A percentile compares a stretch with the other conserved stretches of the same genome.
phyloP scores from a whole-genome alignment of 2,113 vertebrate genomes.

The Vimba vimba region DNA sequence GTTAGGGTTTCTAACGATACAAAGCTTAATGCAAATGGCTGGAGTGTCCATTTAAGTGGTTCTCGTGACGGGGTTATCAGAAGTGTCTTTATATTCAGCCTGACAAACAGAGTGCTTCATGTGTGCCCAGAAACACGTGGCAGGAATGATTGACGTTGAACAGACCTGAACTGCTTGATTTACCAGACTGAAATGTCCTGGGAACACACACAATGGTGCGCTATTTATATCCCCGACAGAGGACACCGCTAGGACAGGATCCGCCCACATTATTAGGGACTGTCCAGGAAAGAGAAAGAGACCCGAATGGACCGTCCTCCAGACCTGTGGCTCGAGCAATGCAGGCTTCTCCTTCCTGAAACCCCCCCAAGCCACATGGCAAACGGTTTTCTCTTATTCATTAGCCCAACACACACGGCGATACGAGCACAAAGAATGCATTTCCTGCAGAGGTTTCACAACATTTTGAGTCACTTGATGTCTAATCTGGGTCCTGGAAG shows the following conservation, averaged over 20 bases:
- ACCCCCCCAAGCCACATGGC: not conserved
- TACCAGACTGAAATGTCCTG: constrained; percentile 20
- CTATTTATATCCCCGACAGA: constrained; percentile 36
- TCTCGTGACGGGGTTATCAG: too few species aligned
- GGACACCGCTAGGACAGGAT: constrained; percentile 25
- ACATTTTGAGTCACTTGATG: not conserved
- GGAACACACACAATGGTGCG: not conserved
- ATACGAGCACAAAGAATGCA: not conserved
- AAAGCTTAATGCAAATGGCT: too few species aligned
- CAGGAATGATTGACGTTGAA: not conserved
- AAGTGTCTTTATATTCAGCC: not conserved
- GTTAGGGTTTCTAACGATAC: too few species aligned
- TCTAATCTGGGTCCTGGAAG: not conserved
- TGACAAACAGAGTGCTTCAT: not conserved
- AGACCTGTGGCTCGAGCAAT: not conserved
- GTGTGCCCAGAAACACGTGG: not conserved
- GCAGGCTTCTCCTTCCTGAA: not conserved
- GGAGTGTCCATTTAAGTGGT: too few species aligned
- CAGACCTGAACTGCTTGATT: not conserved
- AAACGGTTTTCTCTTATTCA: too few species aligned
- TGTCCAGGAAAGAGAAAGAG: not conserved
- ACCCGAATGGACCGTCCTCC: not conserved
- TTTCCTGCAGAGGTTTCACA: not conserved
- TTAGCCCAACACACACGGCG: not conserved
- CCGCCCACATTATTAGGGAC: not conserved